Base-by-base conservation (phyloP, 1,140 invertebrate species). In the Proctacanthus coquilletti region DNA sequence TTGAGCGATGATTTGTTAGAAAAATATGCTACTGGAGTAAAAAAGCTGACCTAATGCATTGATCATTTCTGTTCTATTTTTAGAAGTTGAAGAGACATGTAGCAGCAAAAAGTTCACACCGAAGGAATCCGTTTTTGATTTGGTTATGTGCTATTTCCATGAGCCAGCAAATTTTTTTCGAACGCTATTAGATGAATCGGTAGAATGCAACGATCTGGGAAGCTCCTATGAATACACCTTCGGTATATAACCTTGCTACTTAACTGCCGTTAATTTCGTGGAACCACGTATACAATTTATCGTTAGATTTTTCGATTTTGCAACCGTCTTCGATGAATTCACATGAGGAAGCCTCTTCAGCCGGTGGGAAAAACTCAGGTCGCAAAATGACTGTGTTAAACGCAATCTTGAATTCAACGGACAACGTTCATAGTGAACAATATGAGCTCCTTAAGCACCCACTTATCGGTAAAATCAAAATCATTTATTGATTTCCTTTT, bases 341-440 rank as follows among this genome's bases (percentile, higher is more conserved):
- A n/a, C n/a, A n/a, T n/a, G n/a, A n/a, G n/a, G n/a, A n/a, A n/a
- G n/a, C n/a, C n/a, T n/a, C n/a, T n/a, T n/a, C n/a, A n/a, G n/a
- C n/a, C n/a, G n/a, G n/a, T n/a, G n/a, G n/a, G 3, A 14, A 14
- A 29, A 29, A 29, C n/a, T 34, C 3, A 4, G 18, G 17, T 34
- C 32, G 18, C 18, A 13, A 34, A 18, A 34, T 34, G 32, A 13
- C 11, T 18, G 32, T 34, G 14, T 18, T 34, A 3, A 34, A 34
- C 18, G 3, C 11, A 15, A 34, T 34, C 18, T 3, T 34, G 17
- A 34, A 34, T 34, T 34, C 32, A 3, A 13, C 17, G 4, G 17
- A 34, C 18, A 18, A 13, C 4, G 3, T 15, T 5, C 13, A 27
- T 27, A 27, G 23, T 13, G 23, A 27, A 27, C 23, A 27, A 27